These are phyloP conservation scores for Xenopus petersii DNA, from an alignment of 2,797 vertebrate genomes.

Conservation along the genomic window DNA sequence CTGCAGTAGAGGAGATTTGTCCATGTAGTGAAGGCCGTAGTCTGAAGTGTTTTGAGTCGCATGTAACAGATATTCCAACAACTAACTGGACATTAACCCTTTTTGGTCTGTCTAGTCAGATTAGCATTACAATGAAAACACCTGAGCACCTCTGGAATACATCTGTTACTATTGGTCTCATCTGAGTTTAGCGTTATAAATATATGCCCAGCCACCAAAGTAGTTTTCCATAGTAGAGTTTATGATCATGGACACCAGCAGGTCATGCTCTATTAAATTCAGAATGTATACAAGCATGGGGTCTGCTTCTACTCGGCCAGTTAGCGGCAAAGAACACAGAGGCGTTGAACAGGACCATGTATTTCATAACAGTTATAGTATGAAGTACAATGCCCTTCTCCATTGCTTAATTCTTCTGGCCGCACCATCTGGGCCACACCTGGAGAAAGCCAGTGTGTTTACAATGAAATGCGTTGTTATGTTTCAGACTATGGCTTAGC, in stretches of 20 bases:
- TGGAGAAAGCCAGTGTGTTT: conserved; percentile 49
- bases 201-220: neutral
- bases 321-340: neutral
- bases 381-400: neutral
- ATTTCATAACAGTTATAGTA: neutral
- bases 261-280: conserved; percentile 1
- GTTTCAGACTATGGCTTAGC: conserved; percentile 46
- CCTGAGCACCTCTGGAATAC: too few species aligned
- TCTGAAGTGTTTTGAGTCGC: too few species aligned
- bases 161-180: too few species aligned
- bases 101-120: too few species aligned
- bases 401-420: neutral
- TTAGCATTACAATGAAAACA: too few species aligned
- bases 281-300: conserved; percentile 20
- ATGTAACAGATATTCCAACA: too few species aligned
- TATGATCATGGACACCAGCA: neutral
- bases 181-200: too few species aligned
- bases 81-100: too few species aligned
- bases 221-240: neutral
- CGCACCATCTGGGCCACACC: conserved; percentile 53
- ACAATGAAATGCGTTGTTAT: conserved; percentile 52
- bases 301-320: neutral
- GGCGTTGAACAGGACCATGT: neutral
- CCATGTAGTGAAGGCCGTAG: too few species aligned
- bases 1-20: too few species aligned